A percentile compares a stretch with the other conserved stretches of the same genome.
phyloP scores from a whole-genome alignment of 2,888 invertebrate species.

The Xanthia icteritia region DNA sequence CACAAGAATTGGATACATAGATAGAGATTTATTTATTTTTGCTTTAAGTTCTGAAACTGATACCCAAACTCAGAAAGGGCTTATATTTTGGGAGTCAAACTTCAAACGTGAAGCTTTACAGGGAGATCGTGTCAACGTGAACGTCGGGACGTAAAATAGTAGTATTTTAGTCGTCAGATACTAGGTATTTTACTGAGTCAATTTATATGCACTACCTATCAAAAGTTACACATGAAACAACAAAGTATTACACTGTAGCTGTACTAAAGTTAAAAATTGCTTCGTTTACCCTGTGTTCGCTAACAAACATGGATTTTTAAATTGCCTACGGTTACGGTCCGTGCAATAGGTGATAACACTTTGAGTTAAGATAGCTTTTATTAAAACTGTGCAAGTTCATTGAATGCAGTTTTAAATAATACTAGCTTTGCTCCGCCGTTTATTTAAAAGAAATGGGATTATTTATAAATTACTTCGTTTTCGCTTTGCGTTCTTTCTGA shows the following conservation, averaged over 20 bases:
- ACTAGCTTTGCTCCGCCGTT: no score
- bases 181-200: not conserved
- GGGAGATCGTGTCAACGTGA: no score
- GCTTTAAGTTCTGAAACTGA: no score
- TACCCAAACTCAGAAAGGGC: no score
- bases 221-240: constrained; percentile 8
- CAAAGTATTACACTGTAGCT: not conserved
- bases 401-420: not conserved
- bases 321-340: constrained; percentile 1
- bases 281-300: constrained; percentile 1
- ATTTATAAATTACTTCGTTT: no score
- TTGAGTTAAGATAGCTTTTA: constrained; percentile 1
- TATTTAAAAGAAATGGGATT: no score
- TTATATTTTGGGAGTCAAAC: no score
- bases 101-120: no score
- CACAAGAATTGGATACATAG: no score
- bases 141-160: no score
- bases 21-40: no score
- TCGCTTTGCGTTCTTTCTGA: no score
- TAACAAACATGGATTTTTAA: constrained; percentile 16
- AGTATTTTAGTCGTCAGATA: not conserved
- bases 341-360: not conserved
- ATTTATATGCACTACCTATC: not conserved
- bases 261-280: constrained; percentile 27
- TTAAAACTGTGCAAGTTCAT: not conserved